A percentile compares a stretch with the other conserved stretches of the same genome.
phyloP scores from a whole-genome alignment of 2,797 vertebrate genomes.

The Pterois miles region DNA sequence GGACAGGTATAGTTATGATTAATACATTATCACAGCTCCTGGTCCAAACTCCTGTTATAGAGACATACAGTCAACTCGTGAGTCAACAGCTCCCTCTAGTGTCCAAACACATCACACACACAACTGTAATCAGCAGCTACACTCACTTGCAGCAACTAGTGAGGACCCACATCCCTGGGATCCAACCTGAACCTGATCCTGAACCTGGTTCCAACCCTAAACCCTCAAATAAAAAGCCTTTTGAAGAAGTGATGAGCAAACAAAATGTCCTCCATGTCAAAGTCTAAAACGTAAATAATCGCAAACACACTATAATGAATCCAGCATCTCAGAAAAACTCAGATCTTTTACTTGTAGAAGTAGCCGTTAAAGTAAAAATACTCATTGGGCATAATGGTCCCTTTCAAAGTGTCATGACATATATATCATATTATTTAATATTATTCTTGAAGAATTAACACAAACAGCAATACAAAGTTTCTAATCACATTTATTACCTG shows the following conservation, averaged over 20 bases:
- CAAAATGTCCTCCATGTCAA: too few relatives aligned
- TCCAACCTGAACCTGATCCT: not conserved
- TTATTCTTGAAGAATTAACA: not conserved
- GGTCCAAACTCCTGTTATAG: fast-evolving
- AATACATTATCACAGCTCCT: not conserved
- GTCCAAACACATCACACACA: not conserved
- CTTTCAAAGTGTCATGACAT: not conserved
- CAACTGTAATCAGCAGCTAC: not conserved
- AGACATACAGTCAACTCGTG: not conserved
- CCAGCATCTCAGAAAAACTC: not conserved
- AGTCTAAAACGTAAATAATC: not conserved
- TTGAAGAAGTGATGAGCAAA: too few relatives aligned
- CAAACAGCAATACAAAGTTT: too few relatives aligned
- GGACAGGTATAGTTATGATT: too few relatives aligned
- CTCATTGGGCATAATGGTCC: not conserved
- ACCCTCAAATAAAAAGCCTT: not conserved
- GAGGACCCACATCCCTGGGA: not conserved
- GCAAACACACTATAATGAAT: not conserved
- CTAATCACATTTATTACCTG: too few relatives aligned
- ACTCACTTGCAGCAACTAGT: too few relatives aligned
- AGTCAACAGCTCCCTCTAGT: conserved; percentile 36
- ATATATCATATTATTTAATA: not conserved
- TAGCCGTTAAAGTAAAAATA: not conserved
- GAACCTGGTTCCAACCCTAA: not conserved
- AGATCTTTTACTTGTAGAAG: too few relatives aligned